A percentile compares a stretch with the other conserved stretches of the same genome.
Evolutionary conservation across 2,113 vertebrate species (phyloP).

Genomic region (Turdus rufiventris): DNA sequence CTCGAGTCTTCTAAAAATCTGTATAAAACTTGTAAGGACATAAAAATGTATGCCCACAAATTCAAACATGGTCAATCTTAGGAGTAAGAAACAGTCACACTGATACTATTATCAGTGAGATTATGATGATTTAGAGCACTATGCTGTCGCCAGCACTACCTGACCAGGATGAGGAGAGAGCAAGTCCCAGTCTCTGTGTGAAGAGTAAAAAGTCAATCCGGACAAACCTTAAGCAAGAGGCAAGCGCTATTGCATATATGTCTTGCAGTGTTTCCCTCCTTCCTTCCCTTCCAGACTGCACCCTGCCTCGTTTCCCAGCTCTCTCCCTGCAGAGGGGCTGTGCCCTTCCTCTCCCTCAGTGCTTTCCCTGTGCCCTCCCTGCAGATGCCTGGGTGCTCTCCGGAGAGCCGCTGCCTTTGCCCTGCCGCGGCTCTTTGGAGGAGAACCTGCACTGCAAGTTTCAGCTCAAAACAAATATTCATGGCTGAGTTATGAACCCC

Average conservation of each 20-base stretch:
- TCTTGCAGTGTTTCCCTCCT: neutral
- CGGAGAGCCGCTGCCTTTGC: neutral
- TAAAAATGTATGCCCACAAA: neutral
- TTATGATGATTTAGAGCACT: neutral
- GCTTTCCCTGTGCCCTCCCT: neutral
- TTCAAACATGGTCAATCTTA: neutral
- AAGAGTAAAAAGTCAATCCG: neutral
- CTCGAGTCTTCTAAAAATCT: neutral
- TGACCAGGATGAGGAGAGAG: neutral
- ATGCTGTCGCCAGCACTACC: neutral
- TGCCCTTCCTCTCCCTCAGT: neutral
- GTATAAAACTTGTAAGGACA: neutral
- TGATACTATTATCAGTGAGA: neutral
- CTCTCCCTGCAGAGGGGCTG: neutral
- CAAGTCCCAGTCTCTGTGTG: neutral
- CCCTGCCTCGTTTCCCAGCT: neutral
- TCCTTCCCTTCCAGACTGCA: neutral
- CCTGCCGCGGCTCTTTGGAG: neutral
- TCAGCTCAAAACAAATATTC: conserved; percentile 60
- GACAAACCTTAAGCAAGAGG: neutral
- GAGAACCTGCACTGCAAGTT: conserved; percentile 61
- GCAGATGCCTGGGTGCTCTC: neutral
- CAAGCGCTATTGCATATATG: neutral
- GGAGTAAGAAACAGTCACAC: neutral
- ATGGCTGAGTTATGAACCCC: conserved; percentile 58